Evolutionary conservation across 2,797 vertebrate species (phyloP).

Genomic region (Novumbra hubbsi): DNA sequence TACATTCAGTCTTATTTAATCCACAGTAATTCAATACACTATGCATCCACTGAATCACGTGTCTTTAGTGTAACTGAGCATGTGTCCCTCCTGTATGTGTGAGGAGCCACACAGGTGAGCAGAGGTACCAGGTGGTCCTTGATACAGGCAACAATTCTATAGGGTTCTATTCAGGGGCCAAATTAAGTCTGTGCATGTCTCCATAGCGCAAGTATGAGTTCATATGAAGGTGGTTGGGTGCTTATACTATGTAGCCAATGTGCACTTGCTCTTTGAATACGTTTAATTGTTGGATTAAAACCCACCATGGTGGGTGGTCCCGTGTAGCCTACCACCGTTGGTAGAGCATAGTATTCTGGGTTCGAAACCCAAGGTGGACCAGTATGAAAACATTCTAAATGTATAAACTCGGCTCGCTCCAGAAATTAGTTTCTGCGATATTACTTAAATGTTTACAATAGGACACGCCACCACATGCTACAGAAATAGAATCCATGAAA

Average conservation of each 20-base stretch:
- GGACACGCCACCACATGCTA: neutral
- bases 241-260: neutral
- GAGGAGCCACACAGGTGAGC: neutral
- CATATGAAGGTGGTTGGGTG: neutral
- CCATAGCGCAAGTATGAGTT: no score
- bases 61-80: slow-evolving; percentile 31
- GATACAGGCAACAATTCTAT: neutral
- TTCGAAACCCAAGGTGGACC: no score
- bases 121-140: slow-evolving; percentile 3
- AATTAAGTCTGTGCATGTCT: neutral
- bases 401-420: no score
- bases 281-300: neutral
- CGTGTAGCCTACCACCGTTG: no score
- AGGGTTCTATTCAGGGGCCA: neutral
- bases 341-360: no score
- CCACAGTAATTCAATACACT: slow-evolving; percentile 41
- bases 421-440: no score
- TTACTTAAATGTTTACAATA: neutral
- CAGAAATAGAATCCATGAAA: neutral
- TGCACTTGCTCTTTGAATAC: neutral
- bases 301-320: neutral
- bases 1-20: slow-evolving; percentile 27
- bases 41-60: slow-evolving; percentile 29
- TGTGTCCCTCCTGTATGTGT: neutral
- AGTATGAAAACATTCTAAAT: no score